Base-by-base conservation (phyloP, 2,113 vertebrate genomes). In the Pipa parva region DNA sequence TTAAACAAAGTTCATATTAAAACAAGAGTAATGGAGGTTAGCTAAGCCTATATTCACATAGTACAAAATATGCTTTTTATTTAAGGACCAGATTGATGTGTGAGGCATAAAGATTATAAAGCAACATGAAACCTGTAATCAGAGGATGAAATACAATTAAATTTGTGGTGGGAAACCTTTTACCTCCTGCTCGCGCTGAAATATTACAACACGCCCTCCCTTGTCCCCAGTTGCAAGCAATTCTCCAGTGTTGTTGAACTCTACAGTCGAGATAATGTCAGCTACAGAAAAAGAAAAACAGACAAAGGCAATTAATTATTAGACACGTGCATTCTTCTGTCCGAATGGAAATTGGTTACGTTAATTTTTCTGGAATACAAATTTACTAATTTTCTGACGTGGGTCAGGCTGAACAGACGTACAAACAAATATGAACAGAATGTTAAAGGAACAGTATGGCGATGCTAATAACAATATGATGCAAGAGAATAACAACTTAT, bases 241-340 rank as follows among this genome's bases (percentile, higher is more conserved):
- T 87, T 99, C 96, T 87, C 95, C 96, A 1, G 95, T 94, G 88
- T 94, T 92, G 92, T 98, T 98, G 90, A 98, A 99, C 89, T 99
- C 95, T 82, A 98, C 96, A 62, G 96, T 97, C 77, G 95, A 98
- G 93, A 99, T 99, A 89, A 98, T 97, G 91, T 99, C 96, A 92
- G 95, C 95, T 99, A 88, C 56, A 81, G 77, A 69, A 75, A 84
- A 83, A 89, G 78, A 80, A 85, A 71, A 36, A 13, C 81, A 86
- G 84, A 85, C 84, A 90, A 88, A 87, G 79, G 77, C 79, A 80
- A 82, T 79, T 67, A 80, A 82, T 79, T 67, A 22, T 36, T 81
- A 71, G 85, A 80, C 75, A 72, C 77, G 71, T 26, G 63, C 80
- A 83, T 75, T 72, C 20, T 50, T 50, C n/a, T n/a, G n/a, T n/a